phyloP scores from a whole-genome alignment of 2,113 vertebrate species.

The Embiotoca jacksoni region DNA sequence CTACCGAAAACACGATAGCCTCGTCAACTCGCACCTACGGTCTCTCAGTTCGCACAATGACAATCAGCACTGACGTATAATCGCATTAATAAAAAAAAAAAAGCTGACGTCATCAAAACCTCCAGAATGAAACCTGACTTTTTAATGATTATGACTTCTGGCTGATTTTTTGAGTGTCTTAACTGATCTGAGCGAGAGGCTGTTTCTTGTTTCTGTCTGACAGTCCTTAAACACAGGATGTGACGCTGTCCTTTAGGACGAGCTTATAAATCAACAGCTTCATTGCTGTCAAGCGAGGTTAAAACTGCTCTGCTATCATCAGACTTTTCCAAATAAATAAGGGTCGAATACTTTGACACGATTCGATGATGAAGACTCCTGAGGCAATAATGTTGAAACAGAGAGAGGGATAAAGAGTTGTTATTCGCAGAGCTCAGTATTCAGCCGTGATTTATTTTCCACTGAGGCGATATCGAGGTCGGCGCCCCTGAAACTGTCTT shows the following conservation, averaged over 20 bases:
- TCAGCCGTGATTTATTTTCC: constrained; percentile 71
- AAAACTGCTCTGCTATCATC: constrained; percentile 15
- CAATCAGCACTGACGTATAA: constrained; percentile 21
- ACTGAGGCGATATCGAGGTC: constrained; percentile 70
- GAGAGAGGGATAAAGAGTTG: constrained; percentile 21
- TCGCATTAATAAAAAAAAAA: neutral
- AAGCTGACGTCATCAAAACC: no score
- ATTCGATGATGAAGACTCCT: constrained; percentile 30
- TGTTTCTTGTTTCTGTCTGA: constrained; percentile 39
- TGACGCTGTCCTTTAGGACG: constrained; percentile 24
- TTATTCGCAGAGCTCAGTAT: constrained; percentile 54
- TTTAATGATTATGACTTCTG: neutral
- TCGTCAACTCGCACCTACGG: constrained; percentile 23
- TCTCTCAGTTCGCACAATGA: neutral
- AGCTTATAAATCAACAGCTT: constrained; percentile 20
- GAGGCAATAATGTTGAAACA: constrained; percentile 40
- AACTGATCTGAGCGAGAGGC: neutral
- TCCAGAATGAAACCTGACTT: neutral
- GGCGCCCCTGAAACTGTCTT: constrained; percentile 69
- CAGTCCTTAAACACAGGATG: constrained; percentile 38
- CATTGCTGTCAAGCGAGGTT: constrained; percentile 26
- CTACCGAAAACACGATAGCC: constrained; percentile 17
- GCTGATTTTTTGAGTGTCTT: constrained; percentile 10
- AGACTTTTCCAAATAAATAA: constrained; percentile 25
- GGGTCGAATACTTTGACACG: constrained; percentile 45